Base-by-base conservation (phyloP, 2,888 invertebrate genomes). In the Platerodrilus igneus region DNA sequence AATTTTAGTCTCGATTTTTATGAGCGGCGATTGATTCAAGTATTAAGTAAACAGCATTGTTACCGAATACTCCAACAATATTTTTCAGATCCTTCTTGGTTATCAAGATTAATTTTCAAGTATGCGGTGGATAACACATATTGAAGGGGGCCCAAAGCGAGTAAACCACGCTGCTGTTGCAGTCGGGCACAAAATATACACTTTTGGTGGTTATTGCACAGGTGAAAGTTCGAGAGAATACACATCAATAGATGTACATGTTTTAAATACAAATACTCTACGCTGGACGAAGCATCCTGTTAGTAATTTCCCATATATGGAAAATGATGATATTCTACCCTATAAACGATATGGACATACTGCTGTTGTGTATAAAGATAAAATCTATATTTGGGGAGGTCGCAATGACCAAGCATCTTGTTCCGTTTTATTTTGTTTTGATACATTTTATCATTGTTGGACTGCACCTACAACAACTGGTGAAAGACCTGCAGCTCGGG, bases 321-420 rank as follows among this genome's bases (percentile, higher is more conserved):
- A 67, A 51, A 65, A 68, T 46, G 67, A 67, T 45, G 66, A 67
- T 46, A 69, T 73, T 27, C 73, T 79, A 27, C 90, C 89, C 0
- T 88, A 84, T 62, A 88, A 89, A 67, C 76, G 89, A 51, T 95
- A 94, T 69, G 94, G 94, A 0, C 94, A 95, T 63, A 87, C 93
- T n/a, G 86, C 86, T 28, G 86, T 91, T 2, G 80, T 81, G 0
- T 83, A 86, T 63, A 77, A 78, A 21, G 77, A 83, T 27, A 82
- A 81, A 66, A 81, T 87, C 8, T 90, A 85, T 59, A 77, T 95
- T 56, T 95, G 92, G 91, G 94, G 95, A 31, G 94, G 94, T 2
- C 75, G 93, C 47, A 93, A 93, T 64, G 92, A 94, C 64, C 77
- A 77, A 52, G 77, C 79, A 17, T 82, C 89, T 4, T 91, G 89